A percentile compares a stretch with the other conserved stretches of the same genome.
Evolutionary conservation across 1,140 invertebrate species (phyloP).

Genomic region (Onthophagus taurus): DNA sequence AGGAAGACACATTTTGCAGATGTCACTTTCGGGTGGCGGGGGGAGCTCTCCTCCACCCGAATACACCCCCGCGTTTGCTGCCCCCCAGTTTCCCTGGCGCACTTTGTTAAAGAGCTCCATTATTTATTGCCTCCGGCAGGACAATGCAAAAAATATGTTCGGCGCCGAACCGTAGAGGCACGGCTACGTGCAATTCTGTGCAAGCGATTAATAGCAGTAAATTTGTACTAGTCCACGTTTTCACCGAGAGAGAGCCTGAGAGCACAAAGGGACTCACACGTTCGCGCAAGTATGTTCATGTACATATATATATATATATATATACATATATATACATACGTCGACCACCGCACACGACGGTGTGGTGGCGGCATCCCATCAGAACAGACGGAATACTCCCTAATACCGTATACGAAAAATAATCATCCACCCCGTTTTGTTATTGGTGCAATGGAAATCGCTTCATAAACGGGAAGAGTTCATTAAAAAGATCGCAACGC

Average conservation of each 20-base stretch:
- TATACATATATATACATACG: background rate
- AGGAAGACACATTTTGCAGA: constrained; percentile 13
- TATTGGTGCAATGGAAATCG: no score
- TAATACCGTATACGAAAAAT: no score
- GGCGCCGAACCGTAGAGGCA: constrained; percentile 26
- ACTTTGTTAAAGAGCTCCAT: constrained; percentile 33
- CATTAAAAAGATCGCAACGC: no score
- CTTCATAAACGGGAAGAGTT: no score
- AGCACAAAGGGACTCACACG: constrained; percentile 9
- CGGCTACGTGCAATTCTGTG: constrained; percentile 23
- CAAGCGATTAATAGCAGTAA: constrained; percentile 13
- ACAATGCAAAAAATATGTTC: constrained; percentile 35
- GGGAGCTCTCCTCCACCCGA: no score
- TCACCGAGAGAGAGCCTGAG: constrained; percentile 5
- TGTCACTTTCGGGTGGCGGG: constrained; percentile 22
- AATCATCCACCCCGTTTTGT: no score
- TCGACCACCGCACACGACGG: no score
- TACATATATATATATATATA: constrained; percentile 1
- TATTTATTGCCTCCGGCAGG: constrained; percentile 29
- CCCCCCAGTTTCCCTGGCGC: constrained; percentile 14
- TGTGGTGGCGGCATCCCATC: no score
- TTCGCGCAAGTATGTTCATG: background rate
- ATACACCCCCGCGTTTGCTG: background rate
- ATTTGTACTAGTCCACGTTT: constrained; percentile 13
- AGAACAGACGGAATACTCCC: no score